Percentiles rank a stretch among this genome's conserved stretches.
phyloP scores from a whole-genome alignment of 2,113 vertebrate species.

The Oceanites oceanicus region DNA sequence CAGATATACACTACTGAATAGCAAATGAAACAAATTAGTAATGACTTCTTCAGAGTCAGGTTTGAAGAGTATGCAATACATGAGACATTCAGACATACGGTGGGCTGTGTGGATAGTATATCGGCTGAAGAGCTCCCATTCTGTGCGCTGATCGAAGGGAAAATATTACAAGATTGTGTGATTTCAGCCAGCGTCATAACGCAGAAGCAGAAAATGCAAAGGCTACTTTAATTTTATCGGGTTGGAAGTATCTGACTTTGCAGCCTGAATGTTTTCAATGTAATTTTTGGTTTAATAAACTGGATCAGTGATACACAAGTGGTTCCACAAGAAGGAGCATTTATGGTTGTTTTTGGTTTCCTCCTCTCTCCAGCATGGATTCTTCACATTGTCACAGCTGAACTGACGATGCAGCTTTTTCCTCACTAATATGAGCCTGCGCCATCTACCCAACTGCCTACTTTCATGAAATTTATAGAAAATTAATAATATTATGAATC shows the following conservation, averaged over 20 bases:
- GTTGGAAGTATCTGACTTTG: neutral
- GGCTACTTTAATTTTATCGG: neutral
- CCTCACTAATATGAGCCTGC: neutral
- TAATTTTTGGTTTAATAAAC: neutral
- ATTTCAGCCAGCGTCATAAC: neutral
- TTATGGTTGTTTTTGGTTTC: neutral
- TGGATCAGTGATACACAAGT: neutral
- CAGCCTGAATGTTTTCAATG: neutral
- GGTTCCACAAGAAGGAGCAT: neutral
- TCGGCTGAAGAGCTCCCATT: accelerated
- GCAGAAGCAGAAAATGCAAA: neutral
- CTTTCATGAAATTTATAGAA: neutral
- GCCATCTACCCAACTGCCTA: neutral
- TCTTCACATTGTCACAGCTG: neutral
- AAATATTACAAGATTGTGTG: neutral
- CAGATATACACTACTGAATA: neutral
- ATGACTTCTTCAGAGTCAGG: neutral
- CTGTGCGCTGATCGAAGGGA: too few species aligned
- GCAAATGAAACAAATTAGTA: neutral
- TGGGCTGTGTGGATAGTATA: neutral
- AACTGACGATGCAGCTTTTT: neutral
- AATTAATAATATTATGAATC: neutral
- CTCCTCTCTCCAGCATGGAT: neutral
- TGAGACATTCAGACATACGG: accelerated
- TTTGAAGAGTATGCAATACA: accelerated